These are phyloP conservation scores for Chlorodrepanis virens DNA, from an alignment of 2,113 vertebrate genomes.

Conservation along the genomic window DNA sequence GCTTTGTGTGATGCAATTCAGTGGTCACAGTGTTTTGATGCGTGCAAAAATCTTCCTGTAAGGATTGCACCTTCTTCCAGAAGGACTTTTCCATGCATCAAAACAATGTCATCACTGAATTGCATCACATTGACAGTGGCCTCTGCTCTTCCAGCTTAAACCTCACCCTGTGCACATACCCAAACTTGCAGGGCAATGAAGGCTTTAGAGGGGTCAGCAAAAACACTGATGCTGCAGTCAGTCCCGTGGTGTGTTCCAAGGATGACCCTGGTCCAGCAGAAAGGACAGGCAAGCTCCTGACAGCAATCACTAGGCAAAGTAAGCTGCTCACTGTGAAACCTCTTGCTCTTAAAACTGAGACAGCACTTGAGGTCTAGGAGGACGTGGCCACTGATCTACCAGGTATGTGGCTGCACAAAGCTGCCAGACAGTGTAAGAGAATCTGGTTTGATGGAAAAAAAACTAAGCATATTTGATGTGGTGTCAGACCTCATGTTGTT, in stretches of 20 bases:
- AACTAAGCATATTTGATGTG: neutral
- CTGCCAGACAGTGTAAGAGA: neutral
- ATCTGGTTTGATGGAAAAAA: neutral
- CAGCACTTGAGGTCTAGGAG: neutral
- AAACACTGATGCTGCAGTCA: neutral
- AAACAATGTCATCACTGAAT: neutral
- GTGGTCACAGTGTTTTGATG: neutral
- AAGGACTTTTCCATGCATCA: neutral
- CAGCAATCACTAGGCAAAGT: neutral
- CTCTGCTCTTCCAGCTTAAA: neutral
- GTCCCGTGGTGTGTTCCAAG: neutral
- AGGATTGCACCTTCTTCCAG: neutral
- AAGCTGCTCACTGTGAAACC: neutral
- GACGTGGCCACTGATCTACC: neutral
- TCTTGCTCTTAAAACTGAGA: neutral
- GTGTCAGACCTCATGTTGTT: neutral
- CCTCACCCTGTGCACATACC: fast-evolving
- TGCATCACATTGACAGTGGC: neutral
- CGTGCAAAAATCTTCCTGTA: neutral
- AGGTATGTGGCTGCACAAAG: neutral
- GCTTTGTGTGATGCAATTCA: neutral
- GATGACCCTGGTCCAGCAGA: neutral
- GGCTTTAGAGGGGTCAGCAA: neutral
- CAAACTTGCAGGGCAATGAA: fast-evolving
- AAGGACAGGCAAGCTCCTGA: neutral